Base-by-base conservation (phyloP, 1,140 invertebrate species). In the Aradophagus sp. region DNA sequence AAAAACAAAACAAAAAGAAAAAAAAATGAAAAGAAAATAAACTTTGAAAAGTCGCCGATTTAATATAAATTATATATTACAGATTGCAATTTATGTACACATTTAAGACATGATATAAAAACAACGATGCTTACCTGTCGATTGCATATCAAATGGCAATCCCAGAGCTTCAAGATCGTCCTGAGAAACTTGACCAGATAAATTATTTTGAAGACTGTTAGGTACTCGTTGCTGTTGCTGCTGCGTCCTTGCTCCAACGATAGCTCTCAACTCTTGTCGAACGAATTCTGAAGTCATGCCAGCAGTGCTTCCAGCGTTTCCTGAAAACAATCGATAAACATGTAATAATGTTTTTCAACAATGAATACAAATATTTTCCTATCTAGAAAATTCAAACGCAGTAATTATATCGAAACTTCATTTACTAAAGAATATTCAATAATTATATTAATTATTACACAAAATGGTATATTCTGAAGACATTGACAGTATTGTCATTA, bases 241-340 rank as follows among this genome's bases (percentile, higher is more conserved):
- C 62, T 91, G 90, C 10, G 92, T 93, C 75, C 95, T 88, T 19
- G 92, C 93, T 66, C 92, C 93, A 53, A 96, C 94, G 55, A 94
- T 91, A 12, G 93, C 93, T 75, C 95, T 88, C 71, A 97, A 87
- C 84, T 96, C 95, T 87, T 96, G 94, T 77, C 94, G 89, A 59
- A 96, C 94, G 84, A 92, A 95, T 82, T 96, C 93, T 5, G 91
- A 91, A 34, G 87, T 84, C 52, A 81, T 83, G 36, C 79, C 72
- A 41, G 74, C 73, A 31, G 74, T 77, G 26, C 65, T 80, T 41
- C 78, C 77, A 16, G 78, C 75, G 23, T 82, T 84, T 67, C 83
- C 84, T 85, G 59, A 23, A 78, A 68, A 5, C n/a, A 61, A 66
- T 74, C 41, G 4, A 42, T 2, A 2, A 3, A 44, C 13, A 34